A percentile compares a stretch with the other conserved stretches of the same genome.
Evolutionary conservation across 64 coral and sea anemone genomes (phyloP).

Genomic region (Montipora efflorescens): DNA sequence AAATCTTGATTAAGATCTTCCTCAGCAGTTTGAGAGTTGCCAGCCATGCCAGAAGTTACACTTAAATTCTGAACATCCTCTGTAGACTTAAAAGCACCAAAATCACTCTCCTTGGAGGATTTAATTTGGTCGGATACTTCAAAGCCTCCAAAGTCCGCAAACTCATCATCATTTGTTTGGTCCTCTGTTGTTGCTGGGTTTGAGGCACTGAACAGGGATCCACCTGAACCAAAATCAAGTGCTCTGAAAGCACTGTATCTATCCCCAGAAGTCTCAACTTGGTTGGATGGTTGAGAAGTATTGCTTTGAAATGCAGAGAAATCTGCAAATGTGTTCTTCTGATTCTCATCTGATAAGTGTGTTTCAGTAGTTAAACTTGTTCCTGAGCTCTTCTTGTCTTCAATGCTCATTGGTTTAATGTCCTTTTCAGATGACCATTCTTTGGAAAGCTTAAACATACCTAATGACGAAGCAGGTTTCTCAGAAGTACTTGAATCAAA

Average conservation of each 20-base stretch:
- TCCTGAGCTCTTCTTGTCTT: not conserved
- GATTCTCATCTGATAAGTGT: not conserved
- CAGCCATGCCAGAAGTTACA: constrained; percentile 2
- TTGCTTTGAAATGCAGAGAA: not conserved
- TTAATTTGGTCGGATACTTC: constrained; percentile 11
- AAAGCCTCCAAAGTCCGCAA: constrained; percentile 53
- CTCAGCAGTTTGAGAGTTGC: not conserved
- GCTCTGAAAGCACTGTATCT: constrained; percentile 11
- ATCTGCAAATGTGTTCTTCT: constrained; percentile 8
- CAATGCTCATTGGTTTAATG: not conserved
- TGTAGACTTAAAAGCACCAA: constrained; percentile 26
- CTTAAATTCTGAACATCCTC: not conserved
- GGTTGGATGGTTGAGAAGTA: not conserved
- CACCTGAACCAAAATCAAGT: constrained; percentile 18
- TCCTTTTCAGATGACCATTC: not conserved
- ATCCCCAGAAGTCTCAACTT: not conserved
- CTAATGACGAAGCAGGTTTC: constrained; percentile 5
- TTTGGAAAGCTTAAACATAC: constrained; percentile 27
- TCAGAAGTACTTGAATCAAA: not conserved
- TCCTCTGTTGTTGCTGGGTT: not conserved
- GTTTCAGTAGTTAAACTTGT: not conserved
- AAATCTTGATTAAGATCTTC: constrained; percentile 24
- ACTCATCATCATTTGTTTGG: constrained; percentile 1
- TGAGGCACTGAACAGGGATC: not conserved
- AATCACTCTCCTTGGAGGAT: constrained; percentile 17